phyloP scores from a whole-genome alignment of 2,888 invertebrate species.

The Orchestes rusci region DNA sequence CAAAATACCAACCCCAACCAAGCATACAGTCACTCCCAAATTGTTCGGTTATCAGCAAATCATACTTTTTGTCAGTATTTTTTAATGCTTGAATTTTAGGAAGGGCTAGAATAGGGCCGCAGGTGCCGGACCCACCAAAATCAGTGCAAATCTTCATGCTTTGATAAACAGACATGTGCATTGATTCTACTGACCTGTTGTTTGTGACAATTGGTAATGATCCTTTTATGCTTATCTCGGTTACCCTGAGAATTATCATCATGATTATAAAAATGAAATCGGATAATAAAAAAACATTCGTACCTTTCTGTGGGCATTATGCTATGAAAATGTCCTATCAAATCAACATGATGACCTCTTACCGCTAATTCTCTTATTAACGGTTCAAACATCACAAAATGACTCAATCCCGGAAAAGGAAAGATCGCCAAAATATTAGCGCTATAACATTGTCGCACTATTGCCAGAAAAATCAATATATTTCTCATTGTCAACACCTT shows the following conservation, averaged over 20 bases:
- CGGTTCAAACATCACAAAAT: conserved; percentile 57
- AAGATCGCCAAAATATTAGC: conserved; percentile 56
- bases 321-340: conserved; percentile 58
- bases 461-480: too few species aligned
- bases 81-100: too few species aligned
- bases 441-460: conserved; percentile 7
- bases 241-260: conserved; percentile 24
- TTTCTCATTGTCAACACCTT: too few species aligned
- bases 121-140: too few species aligned
- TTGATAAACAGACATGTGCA: too few species aligned
- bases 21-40: conserved; percentile 56
- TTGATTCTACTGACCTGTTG: conserved; percentile 28
- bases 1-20: conserved; percentile 51
- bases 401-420: conserved; percentile 61
- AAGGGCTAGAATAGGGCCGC: too few species aligned
- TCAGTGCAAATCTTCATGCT: too few species aligned
- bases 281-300: conserved; percentile 3
- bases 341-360: conserved; percentile 60
- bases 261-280: not conserved
- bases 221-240: conserved; percentile 29
- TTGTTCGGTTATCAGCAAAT: conserved; percentile 50
- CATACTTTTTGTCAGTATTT: conserved; percentile 28
- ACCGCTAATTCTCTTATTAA: conserved; percentile 52
- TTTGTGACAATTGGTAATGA: conserved; percentile 26
- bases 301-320: conserved; percentile 48